Conservation (phyloP, 1,140 invertebrate species). For the Zaprionus taronus region DNA sequence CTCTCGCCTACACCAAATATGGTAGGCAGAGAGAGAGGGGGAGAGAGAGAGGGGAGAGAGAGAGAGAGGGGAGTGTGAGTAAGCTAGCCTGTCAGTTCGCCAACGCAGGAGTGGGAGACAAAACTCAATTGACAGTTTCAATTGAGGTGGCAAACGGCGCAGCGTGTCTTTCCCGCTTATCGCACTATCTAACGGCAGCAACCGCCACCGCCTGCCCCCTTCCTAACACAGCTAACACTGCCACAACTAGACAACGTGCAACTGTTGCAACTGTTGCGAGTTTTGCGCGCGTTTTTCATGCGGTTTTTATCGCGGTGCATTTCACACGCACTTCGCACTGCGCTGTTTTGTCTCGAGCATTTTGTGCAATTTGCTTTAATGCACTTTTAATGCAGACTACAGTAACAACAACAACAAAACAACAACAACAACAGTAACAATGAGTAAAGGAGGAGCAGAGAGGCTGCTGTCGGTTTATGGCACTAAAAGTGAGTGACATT, state of each 20-base stretch:
- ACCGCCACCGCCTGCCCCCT: slow-evolving; percentile 14
- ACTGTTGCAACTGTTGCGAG: slow-evolving; percentile 33
- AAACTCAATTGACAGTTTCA: slow-evolving; percentile 72
- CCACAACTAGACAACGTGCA: slow-evolving; percentile 33
- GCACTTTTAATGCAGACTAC: slow-evolving; percentile 53
- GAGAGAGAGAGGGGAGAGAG: slow-evolving; percentile 2
- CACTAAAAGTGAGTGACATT: slow-evolving; percentile 54
- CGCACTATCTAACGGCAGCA: slow-evolving; percentile 44
- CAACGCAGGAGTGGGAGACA: slow-evolving; percentile 10
- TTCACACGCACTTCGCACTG: slow-evolving; percentile 42
- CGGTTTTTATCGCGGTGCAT: slow-evolving; percentile 33
- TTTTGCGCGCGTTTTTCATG: slow-evolving; percentile 34
- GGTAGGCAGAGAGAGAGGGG: slow-evolving; percentile 22
- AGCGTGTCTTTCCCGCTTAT: slow-evolving; percentile 52
- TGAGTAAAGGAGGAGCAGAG: not conserved
- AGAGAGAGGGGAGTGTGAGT: not conserved
- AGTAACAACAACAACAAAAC: slow-evolving; percentile 30
- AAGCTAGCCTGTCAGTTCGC: not conserved
- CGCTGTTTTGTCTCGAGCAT: slow-evolving; percentile 18
- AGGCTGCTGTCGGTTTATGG: slow-evolving; percentile 30
- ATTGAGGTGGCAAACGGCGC: slow-evolving; percentile 55
- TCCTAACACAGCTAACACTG: slow-evolving; percentile 32
- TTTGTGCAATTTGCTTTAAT: slow-evolving; percentile 57
- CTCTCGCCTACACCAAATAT: slow-evolving; percentile 76
- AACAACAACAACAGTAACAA: slow-evolving; percentile 17